Percentiles rank a stretch among this genome's conserved stretches.
Conservation (phyloP, 2,888 invertebrate genomes). For the Peribatodes rhomboidaria region DNA sequence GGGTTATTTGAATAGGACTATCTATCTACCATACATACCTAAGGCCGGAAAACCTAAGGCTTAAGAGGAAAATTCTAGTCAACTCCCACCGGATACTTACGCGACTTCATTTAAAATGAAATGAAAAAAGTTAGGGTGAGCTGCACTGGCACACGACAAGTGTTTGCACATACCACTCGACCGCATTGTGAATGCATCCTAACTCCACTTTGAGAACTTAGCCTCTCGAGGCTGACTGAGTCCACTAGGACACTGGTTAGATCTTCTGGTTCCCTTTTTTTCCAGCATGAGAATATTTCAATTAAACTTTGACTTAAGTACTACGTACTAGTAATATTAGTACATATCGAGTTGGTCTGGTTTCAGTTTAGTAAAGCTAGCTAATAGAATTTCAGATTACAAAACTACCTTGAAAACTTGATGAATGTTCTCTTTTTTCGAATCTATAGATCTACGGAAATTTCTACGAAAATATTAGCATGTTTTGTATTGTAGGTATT, state of each 20-base stretch:
- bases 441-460: too few species aligned
- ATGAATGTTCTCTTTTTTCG: too few species aligned
- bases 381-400: too few species aligned
- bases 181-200: constrained; percentile 57
- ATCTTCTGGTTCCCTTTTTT: constrained; percentile 9
- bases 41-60: background rate
- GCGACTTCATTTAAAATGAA: constrained; percentile 60
- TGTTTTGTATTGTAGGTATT: too few species aligned
- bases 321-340: too few species aligned
- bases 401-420: too few species aligned
- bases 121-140: constrained; percentile 68
- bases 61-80: constrained; percentile 8
- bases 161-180: constrained; percentile 64
- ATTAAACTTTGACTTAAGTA: background rate
- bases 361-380: too few species aligned
- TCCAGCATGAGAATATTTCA: background rate
- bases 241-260: constrained; percentile 28
- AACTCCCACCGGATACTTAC: constrained; percentile 27
- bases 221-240: constrained; percentile 48
- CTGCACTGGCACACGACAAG: constrained; percentile 48
- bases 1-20: too few species aligned
- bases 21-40: background rate
- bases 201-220: constrained; percentile 58
- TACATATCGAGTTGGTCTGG: too few species aligned
- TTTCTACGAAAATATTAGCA: too few species aligned